Base-by-base conservation (phyloP, 2,113 vertebrate species). In the Oncorhynchus mykiss region DNA sequence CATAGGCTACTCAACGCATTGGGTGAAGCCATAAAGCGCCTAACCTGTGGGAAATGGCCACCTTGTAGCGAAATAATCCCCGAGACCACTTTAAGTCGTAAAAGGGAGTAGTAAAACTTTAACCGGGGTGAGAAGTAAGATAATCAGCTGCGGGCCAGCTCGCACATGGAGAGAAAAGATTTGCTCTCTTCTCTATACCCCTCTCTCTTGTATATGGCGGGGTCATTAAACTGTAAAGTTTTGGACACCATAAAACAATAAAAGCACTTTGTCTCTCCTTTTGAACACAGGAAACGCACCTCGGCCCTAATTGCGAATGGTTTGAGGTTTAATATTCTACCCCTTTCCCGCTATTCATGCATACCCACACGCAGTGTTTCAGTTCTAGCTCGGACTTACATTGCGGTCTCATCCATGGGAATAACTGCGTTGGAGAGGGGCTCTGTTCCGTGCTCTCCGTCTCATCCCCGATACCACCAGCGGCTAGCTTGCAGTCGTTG, bases 341-440 rank as follows among this genome's bases (percentile, higher is more conserved):
- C 54, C 48, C 68, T 49, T 67, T 75, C 20, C 60, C 34, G 31
- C 67, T 69, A 67, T 64, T 72, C 76, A 75, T 22, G 48, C 67
- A 71, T 60, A 80, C 80, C 60, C 24, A 49, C 72, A 14, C 71
- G 57, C 81, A 29, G 70, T 64, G 49, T 71, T 54, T 62, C n/a
- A 24, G 4, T 67, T 9, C 13, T n/a, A 11, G 66, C 59, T 76
- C 74, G 2, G 88, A 73, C 97, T 98, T 95, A 99, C 97, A 97
- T 98, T 99, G 97, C 87, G 97, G 97, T 90, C 97, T 95, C 97
- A 99, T 99, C 97, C 97, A 99, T n/a, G 97, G 97, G 71, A 99
- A 99, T 22, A 99, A 96, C 92, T 99, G 97, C 60, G 97, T 99
- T 9, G 97, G 97, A 70, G 97, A 99, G 9, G 96, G 96, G 88